phyloP scores from a whole-genome alignment of 1,140 invertebrate species.

The Doryteuthis pealeii region DNA sequence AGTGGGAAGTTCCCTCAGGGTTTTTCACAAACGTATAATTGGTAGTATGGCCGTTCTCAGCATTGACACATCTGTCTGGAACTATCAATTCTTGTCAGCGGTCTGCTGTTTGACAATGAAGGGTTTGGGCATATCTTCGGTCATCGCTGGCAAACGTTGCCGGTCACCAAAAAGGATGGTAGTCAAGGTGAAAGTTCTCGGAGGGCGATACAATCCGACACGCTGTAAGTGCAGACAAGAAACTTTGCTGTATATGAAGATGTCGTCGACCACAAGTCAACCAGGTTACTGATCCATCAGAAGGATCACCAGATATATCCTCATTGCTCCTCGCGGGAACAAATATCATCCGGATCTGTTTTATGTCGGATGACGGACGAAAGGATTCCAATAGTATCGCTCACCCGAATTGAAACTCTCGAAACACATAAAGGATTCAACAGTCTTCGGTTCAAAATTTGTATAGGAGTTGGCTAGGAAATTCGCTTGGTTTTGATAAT shows the following conservation, averaged over 20 bases:
- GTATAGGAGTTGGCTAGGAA: constrained; percentile 15
- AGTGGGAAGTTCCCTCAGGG: constrained; percentile 28
- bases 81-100: constrained; percentile 83
- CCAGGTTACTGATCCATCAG: background rate
- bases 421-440: background rate
- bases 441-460: background rate
- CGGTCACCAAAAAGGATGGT: constrained; percentile 14
- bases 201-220: background rate
- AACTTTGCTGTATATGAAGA: constrained; percentile 10
- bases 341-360: background rate
- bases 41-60: constrained; percentile 33
- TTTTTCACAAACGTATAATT: constrained; percentile 4
- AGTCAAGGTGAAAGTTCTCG: constrained; percentile 14
- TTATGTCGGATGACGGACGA: background rate
- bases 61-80: constrained; percentile 82
- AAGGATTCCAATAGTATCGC: background rate
- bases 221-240: constrained; percentile 6
- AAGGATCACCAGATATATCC: background rate
- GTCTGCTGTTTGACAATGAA: constrained; percentile 29
- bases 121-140: constrained; percentile 17
- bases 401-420: background rate
- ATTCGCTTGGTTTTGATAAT: constrained; percentile 13
- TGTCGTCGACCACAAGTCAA: background rate
- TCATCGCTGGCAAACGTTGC: constrained; percentile 1
- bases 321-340: background rate